Percentiles rank a stretch among this genome's conserved stretches.
Conservation (phyloP, 2,888 invertebrate genomes). For the Himalopsyche anomala region DNA sequence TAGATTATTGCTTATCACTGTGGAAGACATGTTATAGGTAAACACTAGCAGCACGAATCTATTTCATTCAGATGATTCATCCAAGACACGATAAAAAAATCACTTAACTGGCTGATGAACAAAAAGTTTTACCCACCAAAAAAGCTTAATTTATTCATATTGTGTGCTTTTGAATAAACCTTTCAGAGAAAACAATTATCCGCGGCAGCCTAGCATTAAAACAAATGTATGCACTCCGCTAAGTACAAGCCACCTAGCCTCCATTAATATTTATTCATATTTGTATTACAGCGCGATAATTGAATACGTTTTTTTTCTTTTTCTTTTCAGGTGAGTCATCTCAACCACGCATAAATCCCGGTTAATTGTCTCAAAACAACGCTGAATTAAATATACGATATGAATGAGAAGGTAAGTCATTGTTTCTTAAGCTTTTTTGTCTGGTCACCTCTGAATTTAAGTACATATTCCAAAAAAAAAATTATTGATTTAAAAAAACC, state of each 20-base stretch:
- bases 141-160: slow-evolving; percentile 33
- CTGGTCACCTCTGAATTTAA: no score
- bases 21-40: not conserved
- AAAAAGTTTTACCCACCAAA: not conserved
- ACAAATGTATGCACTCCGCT: not conserved
- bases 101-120: not conserved
- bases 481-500: no score
- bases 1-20: not conserved
- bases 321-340: slow-evolving; percentile 51
- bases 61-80: not conserved
- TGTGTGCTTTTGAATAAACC: slow-evolving; percentile 6
- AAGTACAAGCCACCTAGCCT: not conserved
- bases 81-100: not conserved
- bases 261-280: not conserved
- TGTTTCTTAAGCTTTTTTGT: not conserved
- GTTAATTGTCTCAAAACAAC: not conserved
- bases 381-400: not conserved
- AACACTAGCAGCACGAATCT: not conserved
- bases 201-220: not conserved
- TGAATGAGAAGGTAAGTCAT: not conserved
- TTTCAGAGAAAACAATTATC: slow-evolving; percentile 21
- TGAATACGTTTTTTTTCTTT: slow-evolving; percentile 45
- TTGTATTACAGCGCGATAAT: slow-evolving; percentile 44
- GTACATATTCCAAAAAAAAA: no score
- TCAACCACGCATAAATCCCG: not conserved